Conservation (phyloP, 2,797 vertebrate genomes). For the Anabas testudineus region DNA sequence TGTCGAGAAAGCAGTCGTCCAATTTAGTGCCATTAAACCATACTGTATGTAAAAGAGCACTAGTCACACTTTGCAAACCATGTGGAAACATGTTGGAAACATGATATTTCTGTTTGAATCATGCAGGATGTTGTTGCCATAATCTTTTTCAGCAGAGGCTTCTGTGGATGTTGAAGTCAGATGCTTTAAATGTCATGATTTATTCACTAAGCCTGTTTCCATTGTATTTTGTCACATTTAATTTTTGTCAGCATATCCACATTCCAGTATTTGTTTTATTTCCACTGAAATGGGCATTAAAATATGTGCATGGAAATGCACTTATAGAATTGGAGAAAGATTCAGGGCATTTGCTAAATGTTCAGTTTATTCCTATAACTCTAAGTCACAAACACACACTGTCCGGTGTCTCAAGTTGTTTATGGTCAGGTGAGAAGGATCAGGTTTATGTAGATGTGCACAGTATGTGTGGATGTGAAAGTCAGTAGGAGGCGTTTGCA, state of each 20-base stretch:
- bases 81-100: not conserved
- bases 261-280: not conserved
- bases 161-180: not conserved
- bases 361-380: not conserved
- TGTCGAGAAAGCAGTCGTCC: no score
- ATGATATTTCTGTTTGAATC: not conserved
- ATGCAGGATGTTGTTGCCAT: not conserved
- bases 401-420: not conserved
- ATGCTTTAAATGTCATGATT: not conserved
- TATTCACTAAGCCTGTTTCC: not conserved
- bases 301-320: not conserved
- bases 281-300: not conserved
- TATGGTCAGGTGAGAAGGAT: slow-evolving; percentile 18
- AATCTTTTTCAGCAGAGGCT: not conserved
- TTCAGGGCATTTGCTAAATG: not conserved
- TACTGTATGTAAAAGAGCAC: accelerated
- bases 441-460: slow-evolving; percentile 3
- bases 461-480: slow-evolving; percentile 42
- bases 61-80: not conserved
- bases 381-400: not conserved
- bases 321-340: not conserved
- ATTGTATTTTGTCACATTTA: not conserved
- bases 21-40: no score
- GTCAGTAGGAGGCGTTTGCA: slow-evolving; percentile 53
- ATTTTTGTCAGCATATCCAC: not conserved